Evolutionary conservation across 2,797 vertebrate species (phyloP).

Genomic region (Channallabes apus): DNA sequence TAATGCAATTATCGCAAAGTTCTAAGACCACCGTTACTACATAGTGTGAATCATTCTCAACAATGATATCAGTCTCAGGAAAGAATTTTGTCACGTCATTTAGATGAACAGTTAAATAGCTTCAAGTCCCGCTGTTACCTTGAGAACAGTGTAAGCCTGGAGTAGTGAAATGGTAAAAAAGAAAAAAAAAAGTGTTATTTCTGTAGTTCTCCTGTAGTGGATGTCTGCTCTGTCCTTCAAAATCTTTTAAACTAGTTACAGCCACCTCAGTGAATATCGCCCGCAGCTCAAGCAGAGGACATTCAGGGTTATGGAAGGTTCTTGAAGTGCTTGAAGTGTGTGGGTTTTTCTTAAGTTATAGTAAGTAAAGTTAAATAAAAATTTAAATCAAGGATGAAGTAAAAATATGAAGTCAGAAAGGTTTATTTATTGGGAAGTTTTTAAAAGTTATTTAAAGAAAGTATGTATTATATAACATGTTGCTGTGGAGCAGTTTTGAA

Average conservation of each 20-base stretch:
- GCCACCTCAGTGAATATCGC: slow-evolving; percentile 8
- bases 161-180: neutral
- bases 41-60: neutral
- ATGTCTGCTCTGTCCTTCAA: slow-evolving; percentile 9
- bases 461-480: neutral
- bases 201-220: neutral
- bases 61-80: neutral
- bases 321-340: neutral
- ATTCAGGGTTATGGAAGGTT: neutral
- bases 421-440: neutral
- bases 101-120: neutral
- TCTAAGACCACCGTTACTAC: neutral
- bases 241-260: slow-evolving; percentile 10
- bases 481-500: neutral
- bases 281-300: neutral
- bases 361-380: no score
- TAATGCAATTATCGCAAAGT: neutral
- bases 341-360: no score
- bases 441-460: neutral
- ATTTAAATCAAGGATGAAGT: neutral
- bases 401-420: neutral
- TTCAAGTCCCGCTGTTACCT: neutral
- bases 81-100: neutral
- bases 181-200: neutral
- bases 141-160: neutral